Base-by-base conservation (phyloP, 2,113 vertebrate genomes). In the Chitala chitala region DNA sequence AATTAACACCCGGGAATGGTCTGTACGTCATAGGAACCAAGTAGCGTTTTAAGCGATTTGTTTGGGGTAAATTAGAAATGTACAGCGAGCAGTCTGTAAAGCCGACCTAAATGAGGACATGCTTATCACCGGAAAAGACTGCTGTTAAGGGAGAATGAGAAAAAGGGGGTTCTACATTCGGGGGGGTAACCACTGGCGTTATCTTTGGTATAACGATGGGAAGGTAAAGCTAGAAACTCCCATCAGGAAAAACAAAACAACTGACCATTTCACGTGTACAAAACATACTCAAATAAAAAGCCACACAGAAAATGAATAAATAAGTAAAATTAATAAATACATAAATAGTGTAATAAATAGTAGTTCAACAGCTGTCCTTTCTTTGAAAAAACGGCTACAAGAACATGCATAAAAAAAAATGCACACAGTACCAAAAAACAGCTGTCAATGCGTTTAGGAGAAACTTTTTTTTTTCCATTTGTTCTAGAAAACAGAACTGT, bases 151-250 rank as follows among this genome's bases (percentile, higher is more conserved):
- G 69, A 15, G 44, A 44, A 17, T 15, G 22, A 46, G 40, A 13
- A 48, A 13, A 13, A 12, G 75, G 38, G 78, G 84, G 84, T 78
- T 79, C 85, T 78, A 84, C 84, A 82, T 79, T 80, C 5, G 86
- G 88, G 88, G 88, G 87, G 89, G 87, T 87, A 87, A 89, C 85
- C 86, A 83, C 85, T 87, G 90, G 85, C 85, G 87, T 89, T 82
- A 84, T 92, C 89, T 92, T 92, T 92, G 90, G 90, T 91, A 92
- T 90, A 84, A 87, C 74, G 89, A 90, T 90, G 87, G 90, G 88
- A 87, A 85, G 82, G 85, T 86, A 88, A 84, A 87, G 84, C 85
- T 86, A 89, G 87, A 87, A 86, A 82, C 84, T 84, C 89, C 88
- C 88, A 90, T 90, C 88, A 17, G 84, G 86, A 85, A 87, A 80